A percentile compares a stretch with the other conserved stretches of the same genome.
phyloP scores from a whole-genome alignment of 2,888 invertebrate species.

The Drosophila vallismaia region DNA sequence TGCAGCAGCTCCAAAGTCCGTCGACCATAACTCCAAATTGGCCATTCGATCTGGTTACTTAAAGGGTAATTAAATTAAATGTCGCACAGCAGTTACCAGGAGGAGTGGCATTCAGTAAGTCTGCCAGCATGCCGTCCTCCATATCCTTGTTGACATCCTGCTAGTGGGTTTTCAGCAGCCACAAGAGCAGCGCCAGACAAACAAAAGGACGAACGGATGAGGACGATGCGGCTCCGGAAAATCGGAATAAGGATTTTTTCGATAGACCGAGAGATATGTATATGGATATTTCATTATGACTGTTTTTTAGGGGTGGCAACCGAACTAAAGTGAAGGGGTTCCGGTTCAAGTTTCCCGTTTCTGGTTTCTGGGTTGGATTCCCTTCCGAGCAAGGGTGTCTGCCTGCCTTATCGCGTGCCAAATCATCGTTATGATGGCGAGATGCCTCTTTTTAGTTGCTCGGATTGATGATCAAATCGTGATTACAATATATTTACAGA shows the following conservation, averaged over 20 bases:
- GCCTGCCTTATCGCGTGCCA: slow-evolving; percentile 79
- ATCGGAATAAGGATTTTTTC: slow-evolving; percentile 8
- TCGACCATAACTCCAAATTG: slow-evolving; percentile 64
- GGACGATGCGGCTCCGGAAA: slow-evolving; percentile 41
- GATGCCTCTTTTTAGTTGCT: slow-evolving; percentile 34
- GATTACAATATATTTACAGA: slow-evolving; percentile 74
- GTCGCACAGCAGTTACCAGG: slow-evolving; percentile 45
- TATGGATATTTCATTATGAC: slow-evolving; percentile 77
- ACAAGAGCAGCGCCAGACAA: slow-evolving; percentile 33
- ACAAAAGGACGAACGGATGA: slow-evolving; percentile 55
- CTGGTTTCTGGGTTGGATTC: not conserved
- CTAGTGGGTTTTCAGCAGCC: slow-evolving; percentile 14
- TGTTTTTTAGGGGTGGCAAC: slow-evolving; percentile 39
- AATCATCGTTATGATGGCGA: slow-evolving; percentile 79
- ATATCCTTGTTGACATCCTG: slow-evolving; percentile 48
- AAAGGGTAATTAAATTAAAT: slow-evolving; percentile 83
- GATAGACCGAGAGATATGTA: slow-evolving; percentile 4
- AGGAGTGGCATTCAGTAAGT: slow-evolving; percentile 34
- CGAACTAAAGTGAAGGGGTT: slow-evolving; percentile 12
- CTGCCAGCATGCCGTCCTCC: slow-evolving; percentile 54
- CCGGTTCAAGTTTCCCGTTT: not conserved
- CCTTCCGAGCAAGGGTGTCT: slow-evolving; percentile 24
- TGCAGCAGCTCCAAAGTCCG: slow-evolving; percentile 29
- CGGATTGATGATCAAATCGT: slow-evolving; percentile 80
- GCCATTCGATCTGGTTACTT: slow-evolving; percentile 82